These are phyloP conservation scores for Sarcophaga peregrina DNA, from an alignment of 1,140 invertebrate species.

Conservation along the genomic window DNA sequence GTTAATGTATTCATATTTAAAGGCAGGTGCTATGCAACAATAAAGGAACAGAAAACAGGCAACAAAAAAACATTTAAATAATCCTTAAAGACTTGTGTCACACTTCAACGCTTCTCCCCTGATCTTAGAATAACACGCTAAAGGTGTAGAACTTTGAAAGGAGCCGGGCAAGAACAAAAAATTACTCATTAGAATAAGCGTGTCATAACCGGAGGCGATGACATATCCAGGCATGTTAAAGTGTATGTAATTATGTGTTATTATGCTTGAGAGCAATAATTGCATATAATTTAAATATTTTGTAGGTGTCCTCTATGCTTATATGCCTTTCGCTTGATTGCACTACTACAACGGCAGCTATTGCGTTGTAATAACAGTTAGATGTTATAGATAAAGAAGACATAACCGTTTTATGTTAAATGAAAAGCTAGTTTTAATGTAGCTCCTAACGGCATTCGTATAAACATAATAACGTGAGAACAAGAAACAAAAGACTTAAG, in stretches of 20 bases:
- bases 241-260: neutral
- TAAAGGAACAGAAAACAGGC: neutral
- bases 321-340: too few relatives aligned
- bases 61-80: neutral
- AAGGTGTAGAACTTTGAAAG: neutral
- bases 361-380: too few relatives aligned
- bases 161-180: neutral
- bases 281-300: neutral
- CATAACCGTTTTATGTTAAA: too few relatives aligned
- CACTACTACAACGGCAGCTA: too few relatives aligned
- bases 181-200: neutral
- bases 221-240: neutral
- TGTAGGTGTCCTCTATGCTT: neutral
- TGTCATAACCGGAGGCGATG: neutral
- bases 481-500: too few relatives aligned
- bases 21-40: neutral
- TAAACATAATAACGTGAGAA: too few relatives aligned
- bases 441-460: too few relatives aligned
- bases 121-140: neutral
- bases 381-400: too few relatives aligned
- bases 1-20: conserved; percentile 1
- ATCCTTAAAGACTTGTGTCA: neutral
- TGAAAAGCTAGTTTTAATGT: too few relatives aligned
- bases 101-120: neutral
- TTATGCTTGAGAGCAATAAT: neutral